Evolutionary conservation across 2,113 vertebrate species (phyloP).

Genomic region (Heloderma charlesbogerti): DNA sequence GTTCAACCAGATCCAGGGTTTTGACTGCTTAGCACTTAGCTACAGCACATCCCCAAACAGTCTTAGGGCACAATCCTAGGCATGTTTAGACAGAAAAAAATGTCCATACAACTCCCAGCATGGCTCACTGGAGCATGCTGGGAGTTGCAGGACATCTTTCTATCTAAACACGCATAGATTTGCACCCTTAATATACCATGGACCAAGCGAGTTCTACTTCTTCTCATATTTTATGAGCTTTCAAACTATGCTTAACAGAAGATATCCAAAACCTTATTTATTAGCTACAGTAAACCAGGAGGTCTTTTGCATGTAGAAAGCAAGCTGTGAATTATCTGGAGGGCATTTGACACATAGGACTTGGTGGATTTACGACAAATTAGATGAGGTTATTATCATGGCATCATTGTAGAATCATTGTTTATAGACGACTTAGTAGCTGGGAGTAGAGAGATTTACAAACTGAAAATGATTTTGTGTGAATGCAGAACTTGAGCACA

Average conservation of each 20-base stretch:
- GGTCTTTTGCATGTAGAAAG: slow-evolving; percentile 70
- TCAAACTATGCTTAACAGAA: slow-evolving; percentile 53
- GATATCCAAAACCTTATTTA: slow-evolving; percentile 64
- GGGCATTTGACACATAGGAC: slow-evolving; percentile 59
- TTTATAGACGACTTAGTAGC: slow-evolving; percentile 57
- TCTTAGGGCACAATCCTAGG: no score
- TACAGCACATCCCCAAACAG: no score
- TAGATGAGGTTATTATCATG: slow-evolving; percentile 59
- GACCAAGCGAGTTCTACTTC: slow-evolving; percentile 41
- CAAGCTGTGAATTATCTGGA: slow-evolving; percentile 66
- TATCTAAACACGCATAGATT: no score
- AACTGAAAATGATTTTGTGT: slow-evolving; percentile 54
- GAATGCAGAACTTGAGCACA: slow-evolving; percentile 16
- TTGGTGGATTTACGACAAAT: slow-evolving; percentile 66
- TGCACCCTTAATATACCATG: no score
- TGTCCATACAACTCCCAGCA: no score
- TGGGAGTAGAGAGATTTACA: slow-evolving; percentile 50
- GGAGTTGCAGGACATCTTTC: no score
- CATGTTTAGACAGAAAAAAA: no score
- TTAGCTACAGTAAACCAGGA: slow-evolving; percentile 60
- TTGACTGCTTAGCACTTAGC: no score
- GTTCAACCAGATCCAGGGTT: no score
- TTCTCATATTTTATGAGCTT: slow-evolving; percentile 36
- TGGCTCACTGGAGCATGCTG: no score
- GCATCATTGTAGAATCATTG: slow-evolving; percentile 55